Percentiles rank a stretch among this genome's conserved stretches.
phyloP scores from a whole-genome alignment of 2,797 vertebrate genomes.

The Poecilia velifera region DNA sequence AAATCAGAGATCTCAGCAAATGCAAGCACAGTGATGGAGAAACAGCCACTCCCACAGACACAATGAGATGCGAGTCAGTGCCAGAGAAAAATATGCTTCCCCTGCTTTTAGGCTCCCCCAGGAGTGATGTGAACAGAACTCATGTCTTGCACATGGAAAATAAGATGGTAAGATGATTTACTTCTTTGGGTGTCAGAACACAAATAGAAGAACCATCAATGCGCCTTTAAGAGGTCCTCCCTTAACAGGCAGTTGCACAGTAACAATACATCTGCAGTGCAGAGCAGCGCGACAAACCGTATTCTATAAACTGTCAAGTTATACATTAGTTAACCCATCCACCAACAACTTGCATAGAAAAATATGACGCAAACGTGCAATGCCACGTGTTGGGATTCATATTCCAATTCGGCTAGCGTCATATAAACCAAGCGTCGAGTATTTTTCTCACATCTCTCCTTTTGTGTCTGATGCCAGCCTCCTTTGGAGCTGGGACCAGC shows the following conservation, averaged over 20 bases:
- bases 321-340: not conserved
- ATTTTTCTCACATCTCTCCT: not conserved
- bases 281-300: constrained; percentile 49
- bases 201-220: constrained; percentile 17
- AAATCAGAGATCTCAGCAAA: constrained; percentile 20
- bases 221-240: constrained; percentile 72
- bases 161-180: not conserved
- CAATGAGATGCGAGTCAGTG: constrained; percentile 42
- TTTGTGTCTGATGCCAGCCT: not conserved
- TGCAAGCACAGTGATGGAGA: constrained; percentile 8
- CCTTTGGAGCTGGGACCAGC: not conserved
- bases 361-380: not conserved
- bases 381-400: not conserved
- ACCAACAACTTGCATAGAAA: fast-evolving
- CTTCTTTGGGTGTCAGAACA: not conserved
- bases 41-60: constrained; percentile 58
- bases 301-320: not conserved
- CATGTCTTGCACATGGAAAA: not conserved
- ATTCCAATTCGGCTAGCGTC: not conserved
- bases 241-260: constrained; percentile 61
- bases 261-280: constrained; percentile 80
- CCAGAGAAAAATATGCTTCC: constrained; percentile 17
- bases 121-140: not conserved
- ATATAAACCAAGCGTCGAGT: not conserved
- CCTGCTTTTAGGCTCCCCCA: constrained; percentile 22